Percentiles rank a stretch among this genome's conserved stretches.
phyloP scores from a whole-genome alignment of 1,140 invertebrate genomes.

The Battus philenor region DNA sequence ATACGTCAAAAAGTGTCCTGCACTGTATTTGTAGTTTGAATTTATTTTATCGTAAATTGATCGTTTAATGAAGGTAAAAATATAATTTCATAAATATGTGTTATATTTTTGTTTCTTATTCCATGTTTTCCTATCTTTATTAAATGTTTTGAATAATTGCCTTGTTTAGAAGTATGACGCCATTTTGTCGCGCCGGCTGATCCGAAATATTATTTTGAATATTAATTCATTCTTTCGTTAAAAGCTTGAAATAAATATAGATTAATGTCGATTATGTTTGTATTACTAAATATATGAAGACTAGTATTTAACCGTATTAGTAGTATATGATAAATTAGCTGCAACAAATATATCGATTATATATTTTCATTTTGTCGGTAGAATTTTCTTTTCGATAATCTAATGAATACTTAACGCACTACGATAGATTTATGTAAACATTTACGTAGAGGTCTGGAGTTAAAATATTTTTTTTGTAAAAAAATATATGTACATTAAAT shows the following conservation, averaged over 20 bases:
- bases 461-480: too few species aligned
- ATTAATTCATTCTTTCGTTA: slow-evolving; percentile 16
- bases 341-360: slow-evolving; percentile 10
- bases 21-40: slow-evolving; percentile 55
- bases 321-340: not conserved
- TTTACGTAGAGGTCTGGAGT: too few species aligned
- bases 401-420: too few species aligned
- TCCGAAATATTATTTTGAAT: slow-evolving; percentile 60
- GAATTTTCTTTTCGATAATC: too few species aligned
- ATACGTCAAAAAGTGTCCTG: slow-evolving; percentile 70
- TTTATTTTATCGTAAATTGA: slow-evolving; percentile 38
- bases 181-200: slow-evolving; percentile 75
- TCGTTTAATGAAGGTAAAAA: slow-evolving; percentile 36
- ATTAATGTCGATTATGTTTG: too few species aligned
- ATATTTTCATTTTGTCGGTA: too few species aligned
- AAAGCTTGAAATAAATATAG: too few species aligned
- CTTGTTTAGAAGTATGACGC: slow-evolving; percentile 69
- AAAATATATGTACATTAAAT: too few species aligned
- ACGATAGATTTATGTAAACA: too few species aligned
- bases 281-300: too few species aligned
- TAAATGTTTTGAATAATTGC: slow-evolving; percentile 19
- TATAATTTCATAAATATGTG: slow-evolving; percentile 10
- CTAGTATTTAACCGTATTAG: not conserved
- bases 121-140: too few species aligned
- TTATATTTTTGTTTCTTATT: slow-evolving; percentile 6